These are phyloP conservation scores for Lampris incognitus DNA, from an alignment of 2,113 vertebrate genomes.

Conservation along the genomic window DNA sequence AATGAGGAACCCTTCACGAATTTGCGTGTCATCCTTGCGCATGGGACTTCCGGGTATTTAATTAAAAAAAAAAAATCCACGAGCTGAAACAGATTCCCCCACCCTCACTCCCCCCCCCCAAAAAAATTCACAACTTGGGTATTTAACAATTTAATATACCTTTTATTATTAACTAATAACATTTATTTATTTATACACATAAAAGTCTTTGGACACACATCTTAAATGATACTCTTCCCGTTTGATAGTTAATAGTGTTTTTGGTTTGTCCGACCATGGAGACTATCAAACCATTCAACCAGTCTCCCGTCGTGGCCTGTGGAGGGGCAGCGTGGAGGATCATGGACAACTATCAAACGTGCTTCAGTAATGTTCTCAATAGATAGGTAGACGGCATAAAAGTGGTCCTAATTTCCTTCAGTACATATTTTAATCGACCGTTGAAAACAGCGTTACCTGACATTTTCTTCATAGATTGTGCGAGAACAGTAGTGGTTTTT, in stretches of 20 bases:
- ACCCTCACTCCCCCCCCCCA: background rate
- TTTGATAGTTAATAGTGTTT: conserved; percentile 23
- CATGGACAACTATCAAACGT: background rate
- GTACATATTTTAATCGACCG: background rate
- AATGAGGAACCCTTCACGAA: no score
- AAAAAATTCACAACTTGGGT: background rate
- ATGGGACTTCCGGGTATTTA: no score
- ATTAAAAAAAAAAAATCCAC: no score
- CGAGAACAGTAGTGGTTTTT: conserved; percentile 1
- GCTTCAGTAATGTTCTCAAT: background rate
- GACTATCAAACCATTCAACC: conserved; percentile 9
- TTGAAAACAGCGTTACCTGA: background rate
- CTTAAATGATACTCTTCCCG: conserved; percentile 1
- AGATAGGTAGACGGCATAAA: background rate
- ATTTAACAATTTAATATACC: conserved; percentile 18
- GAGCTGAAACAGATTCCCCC: no score
- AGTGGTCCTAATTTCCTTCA: background rate
- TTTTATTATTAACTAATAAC: conserved; percentile 11
- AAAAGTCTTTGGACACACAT: conserved; percentile 27
- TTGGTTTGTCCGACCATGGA: conserved; percentile 14
- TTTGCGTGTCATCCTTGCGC: no score
- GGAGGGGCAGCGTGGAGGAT: background rate
- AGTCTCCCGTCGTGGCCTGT: background rate
- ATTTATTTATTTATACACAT: conserved; percentile 26
- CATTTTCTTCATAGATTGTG: background rate